phyloP scores from a whole-genome alignment of 2,888 invertebrate species.

The Stratiomys singularior region DNA sequence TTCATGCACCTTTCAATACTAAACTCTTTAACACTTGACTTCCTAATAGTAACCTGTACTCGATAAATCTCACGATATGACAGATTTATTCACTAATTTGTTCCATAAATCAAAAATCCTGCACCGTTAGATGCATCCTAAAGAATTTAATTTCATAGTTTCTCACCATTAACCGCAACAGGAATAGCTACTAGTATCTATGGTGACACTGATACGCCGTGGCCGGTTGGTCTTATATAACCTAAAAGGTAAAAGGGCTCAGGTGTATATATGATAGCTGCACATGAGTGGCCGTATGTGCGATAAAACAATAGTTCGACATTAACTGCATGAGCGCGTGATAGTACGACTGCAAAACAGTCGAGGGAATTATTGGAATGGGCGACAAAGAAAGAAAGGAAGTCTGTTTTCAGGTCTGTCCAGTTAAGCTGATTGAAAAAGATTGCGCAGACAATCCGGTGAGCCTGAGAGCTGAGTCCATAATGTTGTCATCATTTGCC shows the following conservation, averaged over 20 bases:
- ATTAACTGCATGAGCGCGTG: background rate
- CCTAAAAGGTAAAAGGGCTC: conserved; percentile 34
- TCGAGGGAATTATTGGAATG: too few species aligned
- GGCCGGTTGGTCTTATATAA: conserved; percentile 18
- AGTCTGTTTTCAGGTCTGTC: too few species aligned
- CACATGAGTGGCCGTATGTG: background rate
- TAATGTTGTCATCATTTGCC: too few species aligned
- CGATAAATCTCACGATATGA: conserved; percentile 30
- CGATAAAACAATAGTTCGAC: background rate
- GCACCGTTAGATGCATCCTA: conserved; percentile 24
- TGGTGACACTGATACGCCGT: conserved; percentile 13
- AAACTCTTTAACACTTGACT: conserved; percentile 3
- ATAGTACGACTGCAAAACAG: too few species aligned
- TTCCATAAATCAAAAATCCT: conserved; percentile 28
- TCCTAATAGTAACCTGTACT: background rate
- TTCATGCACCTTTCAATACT: background rate
- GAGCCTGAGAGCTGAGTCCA: too few species aligned
- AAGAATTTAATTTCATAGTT: conserved; percentile 23
- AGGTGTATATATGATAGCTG: conserved; percentile 8
- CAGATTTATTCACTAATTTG: conserved; percentile 37
- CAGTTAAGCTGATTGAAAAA: too few species aligned
- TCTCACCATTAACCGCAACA: conserved; percentile 30
- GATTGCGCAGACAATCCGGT: too few species aligned
- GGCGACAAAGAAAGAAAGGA: too few species aligned
- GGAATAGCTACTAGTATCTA: background rate